Conservation (phyloP, 2,113 vertebrate species). For the Catharus minimus region DNA sequence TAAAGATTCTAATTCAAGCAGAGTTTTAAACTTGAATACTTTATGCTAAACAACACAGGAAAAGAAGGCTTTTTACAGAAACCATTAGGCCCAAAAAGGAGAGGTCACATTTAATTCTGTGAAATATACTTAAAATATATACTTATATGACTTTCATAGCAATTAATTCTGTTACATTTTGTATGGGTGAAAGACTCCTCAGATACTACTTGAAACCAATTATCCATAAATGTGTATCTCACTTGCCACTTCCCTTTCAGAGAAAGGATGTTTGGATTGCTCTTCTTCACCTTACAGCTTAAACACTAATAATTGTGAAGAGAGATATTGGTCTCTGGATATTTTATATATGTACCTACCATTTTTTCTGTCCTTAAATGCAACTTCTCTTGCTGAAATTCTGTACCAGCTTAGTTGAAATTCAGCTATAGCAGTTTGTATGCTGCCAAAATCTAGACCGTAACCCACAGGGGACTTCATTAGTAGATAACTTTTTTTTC, state of each 20-base stretch:
- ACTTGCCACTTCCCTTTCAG: not conserved
- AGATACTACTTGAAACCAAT: not conserved
- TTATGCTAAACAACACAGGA: not conserved
- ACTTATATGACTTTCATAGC: not conserved
- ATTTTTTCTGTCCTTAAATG: not conserved
- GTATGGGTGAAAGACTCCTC: not conserved
- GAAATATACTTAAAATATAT: not conserved
- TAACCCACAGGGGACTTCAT: slow-evolving; percentile 76
- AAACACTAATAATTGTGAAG: slow-evolving; percentile 5
- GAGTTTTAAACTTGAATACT: not conserved
- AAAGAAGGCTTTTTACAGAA: not conserved
- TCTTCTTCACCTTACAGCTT: not conserved
- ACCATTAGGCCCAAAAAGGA: not conserved
- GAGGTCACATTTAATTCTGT: not conserved
- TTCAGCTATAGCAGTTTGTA: slow-evolving; percentile 43
- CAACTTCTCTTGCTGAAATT: slow-evolving; percentile 14
- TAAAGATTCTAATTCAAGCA: not conserved
- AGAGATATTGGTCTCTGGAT: not conserved
- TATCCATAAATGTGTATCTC: not conserved
- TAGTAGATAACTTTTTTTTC: slow-evolving; percentile 75
- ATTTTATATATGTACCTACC: not conserved
- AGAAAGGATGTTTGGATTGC: not conserved
- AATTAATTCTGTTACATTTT: not conserved
- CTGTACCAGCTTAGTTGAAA: slow-evolving; percentile 59
- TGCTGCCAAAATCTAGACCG: slow-evolving; percentile 56